Conservation (phyloP, 2,888 invertebrate species). For the Cerastis leucographa region DNA sequence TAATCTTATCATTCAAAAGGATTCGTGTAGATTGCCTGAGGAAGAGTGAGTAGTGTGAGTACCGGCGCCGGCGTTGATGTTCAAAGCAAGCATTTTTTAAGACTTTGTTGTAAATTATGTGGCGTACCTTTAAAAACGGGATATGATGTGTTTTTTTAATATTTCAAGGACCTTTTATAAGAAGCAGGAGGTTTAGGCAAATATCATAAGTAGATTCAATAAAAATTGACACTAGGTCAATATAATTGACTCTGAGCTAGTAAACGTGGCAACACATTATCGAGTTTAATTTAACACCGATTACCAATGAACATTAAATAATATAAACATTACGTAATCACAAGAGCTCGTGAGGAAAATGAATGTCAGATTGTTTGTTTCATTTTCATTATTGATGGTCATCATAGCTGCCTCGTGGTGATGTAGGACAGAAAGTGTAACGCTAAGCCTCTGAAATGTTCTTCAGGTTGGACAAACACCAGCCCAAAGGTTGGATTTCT, state of each 20-base stretch:
- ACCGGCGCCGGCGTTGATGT: not conserved
- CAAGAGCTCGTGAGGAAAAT: not conserved
- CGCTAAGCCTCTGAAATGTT: not conserved
- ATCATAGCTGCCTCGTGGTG: not conserved
- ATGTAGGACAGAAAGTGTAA: not conserved
- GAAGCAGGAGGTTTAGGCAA: not conserved
- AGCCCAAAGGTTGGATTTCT: not conserved
- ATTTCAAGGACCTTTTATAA: not conserved
- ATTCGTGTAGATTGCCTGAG: not conserved
- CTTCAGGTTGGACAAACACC: not conserved
- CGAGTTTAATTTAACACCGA: slow-evolving; percentile 34
- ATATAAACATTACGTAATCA: slow-evolving; percentile 41
- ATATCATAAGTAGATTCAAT: slow-evolving; percentile 34
- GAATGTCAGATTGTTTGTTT: slow-evolving; percentile 12
- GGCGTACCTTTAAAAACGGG: not conserved
- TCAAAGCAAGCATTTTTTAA: not conserved
- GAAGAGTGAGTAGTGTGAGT: not conserved
- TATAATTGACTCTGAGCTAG: slow-evolving; percentile 38
- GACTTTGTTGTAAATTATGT: not conserved
- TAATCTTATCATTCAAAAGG: not conserved
- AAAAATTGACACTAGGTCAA: slow-evolving; percentile 42
- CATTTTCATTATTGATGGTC: not conserved
- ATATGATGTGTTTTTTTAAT: not conserved
- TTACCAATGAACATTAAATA: slow-evolving; percentile 31
- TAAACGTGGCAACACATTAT: slow-evolving; percentile 34